A percentile compares a stretch with the other conserved stretches of the same genome.
These are phyloP conservation scores for Ladona fulva DNA, from an alignment of 1,140 invertebrate species.

Conservation along the genomic window DNA sequence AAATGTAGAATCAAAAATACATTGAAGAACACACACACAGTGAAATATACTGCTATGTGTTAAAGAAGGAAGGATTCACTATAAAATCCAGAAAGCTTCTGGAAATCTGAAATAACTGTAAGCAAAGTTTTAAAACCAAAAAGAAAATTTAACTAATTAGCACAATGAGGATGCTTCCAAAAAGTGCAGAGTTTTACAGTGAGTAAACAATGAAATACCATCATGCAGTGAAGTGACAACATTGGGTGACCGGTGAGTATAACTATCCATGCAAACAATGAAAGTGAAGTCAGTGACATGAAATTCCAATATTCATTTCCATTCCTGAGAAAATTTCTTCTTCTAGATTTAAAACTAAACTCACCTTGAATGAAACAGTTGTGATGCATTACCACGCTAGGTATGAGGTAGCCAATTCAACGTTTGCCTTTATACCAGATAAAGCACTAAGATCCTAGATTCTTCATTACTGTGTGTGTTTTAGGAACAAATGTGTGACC, in stretches of 20 bases:
- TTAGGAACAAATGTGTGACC: background rate
- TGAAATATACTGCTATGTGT: too few relatives aligned
- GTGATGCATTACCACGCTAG: background rate
- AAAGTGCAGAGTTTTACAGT: background rate
- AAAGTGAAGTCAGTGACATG: constrained; percentile 9
- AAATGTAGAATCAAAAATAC: too few relatives aligned
- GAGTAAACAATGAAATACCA: background rate
- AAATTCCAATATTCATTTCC: constrained; percentile 1
- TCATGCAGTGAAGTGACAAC: background rate
- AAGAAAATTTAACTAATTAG: background rate
- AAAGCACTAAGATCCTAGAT: background rate
- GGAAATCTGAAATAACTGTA: background rate
- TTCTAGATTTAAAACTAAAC: background rate
- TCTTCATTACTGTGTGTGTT: background rate
- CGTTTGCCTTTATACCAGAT: background rate
- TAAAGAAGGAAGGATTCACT: too few relatives aligned
- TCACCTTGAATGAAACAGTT: background rate
- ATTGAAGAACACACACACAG: too few relatives aligned
- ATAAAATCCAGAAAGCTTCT: background rate
- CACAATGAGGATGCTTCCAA: background rate
- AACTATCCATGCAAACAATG: background rate
- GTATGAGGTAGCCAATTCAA: background rate
- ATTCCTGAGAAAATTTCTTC: background rate
- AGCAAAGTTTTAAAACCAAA: background rate
- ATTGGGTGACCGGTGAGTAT: background rate